Percentiles rank a stretch among this genome's conserved stretches.
Conservation (phyloP, 2,797 vertebrate genomes). For the Hirundo rustica region DNA sequence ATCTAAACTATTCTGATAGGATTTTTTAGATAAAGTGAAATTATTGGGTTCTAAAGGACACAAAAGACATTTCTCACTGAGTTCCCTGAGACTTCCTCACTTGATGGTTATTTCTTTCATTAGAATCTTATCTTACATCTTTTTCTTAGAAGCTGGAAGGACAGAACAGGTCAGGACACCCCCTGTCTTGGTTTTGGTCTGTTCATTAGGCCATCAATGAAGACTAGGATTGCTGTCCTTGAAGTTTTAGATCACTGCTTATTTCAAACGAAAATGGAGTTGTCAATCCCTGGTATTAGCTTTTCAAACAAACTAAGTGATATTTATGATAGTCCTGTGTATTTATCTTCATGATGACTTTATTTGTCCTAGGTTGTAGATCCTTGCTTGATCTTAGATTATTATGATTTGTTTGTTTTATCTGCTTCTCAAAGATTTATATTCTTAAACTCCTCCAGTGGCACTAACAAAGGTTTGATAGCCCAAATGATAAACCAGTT, state of each 20-base stretch:
- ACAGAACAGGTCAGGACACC: neutral
- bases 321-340: conserved; percentile 49
- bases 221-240: neutral
- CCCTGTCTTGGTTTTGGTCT: neutral
- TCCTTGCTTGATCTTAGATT: conserved; percentile 39
- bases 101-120: neutral
- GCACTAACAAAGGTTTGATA: conserved; percentile 60
- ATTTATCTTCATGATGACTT: conserved; percentile 56
- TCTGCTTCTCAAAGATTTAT: conserved; percentile 65
- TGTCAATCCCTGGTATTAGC: neutral
- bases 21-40: neutral
- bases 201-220: neutral
- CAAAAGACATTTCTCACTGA: neutral
- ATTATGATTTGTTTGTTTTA: conserved; percentile 66
- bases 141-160: neutral
- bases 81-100: neutral
- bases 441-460: conserved; percentile 39
- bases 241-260: neutral
- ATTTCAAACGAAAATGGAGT: conserved; percentile 16
- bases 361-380: conserved; percentile 32
- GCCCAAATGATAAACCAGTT: conserved; percentile 60
- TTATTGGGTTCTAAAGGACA: neutral
- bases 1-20: neutral
- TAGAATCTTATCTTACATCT: neutral
- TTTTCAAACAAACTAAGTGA: conserved; percentile 47